phyloP scores from a whole-genome alignment of 2,888 invertebrate species.

The Ernsta delagoae region DNA sequence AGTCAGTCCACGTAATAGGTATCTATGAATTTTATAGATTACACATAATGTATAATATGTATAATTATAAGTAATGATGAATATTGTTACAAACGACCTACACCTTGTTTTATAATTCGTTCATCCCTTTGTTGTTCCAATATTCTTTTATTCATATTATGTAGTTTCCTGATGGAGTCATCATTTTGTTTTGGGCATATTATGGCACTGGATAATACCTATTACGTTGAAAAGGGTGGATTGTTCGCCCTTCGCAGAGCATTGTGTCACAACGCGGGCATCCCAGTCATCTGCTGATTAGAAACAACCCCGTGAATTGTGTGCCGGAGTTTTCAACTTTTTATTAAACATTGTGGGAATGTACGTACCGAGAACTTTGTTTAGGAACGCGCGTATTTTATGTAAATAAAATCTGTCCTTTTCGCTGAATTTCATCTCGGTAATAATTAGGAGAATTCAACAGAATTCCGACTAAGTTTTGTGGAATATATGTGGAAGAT shows the following conservation, averaged over 20 bases:
- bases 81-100: no score
- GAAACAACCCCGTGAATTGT: slow-evolving; percentile 17
- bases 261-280: slow-evolving; percentile 6
- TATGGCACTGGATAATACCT: slow-evolving; percentile 1
- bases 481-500: no score
- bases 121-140: no score
- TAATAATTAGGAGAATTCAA: no score
- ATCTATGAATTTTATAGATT: no score
- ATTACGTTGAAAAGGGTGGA: neutral
- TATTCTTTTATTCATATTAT: no score
- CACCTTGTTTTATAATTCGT: no score
- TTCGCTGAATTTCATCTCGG: neutral
- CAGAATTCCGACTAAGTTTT: no score
- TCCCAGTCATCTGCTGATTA: slow-evolving; percentile 26
- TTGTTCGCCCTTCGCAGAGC: slow-evolving; percentile 2
- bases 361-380: slow-evolving; percentile 7
- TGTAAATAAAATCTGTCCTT: neutral
- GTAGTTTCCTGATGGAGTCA: no score
- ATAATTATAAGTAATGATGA: no score
- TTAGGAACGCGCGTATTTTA: neutral
- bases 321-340: slow-evolving; percentile 18
- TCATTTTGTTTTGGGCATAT: neutral
- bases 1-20: no score
- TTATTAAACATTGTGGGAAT: slow-evolving; percentile 7
- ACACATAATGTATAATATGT: no score